Base-by-base conservation (phyloP, 2,113 vertebrate species). In the Lagopus muta region DNA sequence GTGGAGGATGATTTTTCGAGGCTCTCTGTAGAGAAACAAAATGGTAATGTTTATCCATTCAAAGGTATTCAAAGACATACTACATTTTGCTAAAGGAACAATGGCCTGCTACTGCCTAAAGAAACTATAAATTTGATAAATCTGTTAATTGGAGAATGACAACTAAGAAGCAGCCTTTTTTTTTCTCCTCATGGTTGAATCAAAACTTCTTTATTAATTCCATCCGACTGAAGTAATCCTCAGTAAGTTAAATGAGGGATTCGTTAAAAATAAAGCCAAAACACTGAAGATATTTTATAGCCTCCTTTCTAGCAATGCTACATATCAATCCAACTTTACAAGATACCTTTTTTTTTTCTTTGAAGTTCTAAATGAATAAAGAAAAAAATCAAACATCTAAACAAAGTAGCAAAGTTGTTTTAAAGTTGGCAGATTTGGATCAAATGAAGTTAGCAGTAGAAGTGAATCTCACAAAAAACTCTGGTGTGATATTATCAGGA, bases 1-100 rank as follows among this genome's bases (percentile, higher is more conserved):
- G 97, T 99, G 98, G 70, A 99, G 98, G 71, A 99, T 98, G 10
- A 99, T 98, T 98, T 99, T 99, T 90, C 99, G 98, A 82, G 99
- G 99, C 76, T 99, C 99, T 97, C 99, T 99, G 98, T 88, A 55
- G 4, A 97, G 93, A 98, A 97, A 98, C 86, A 98, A 97, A 95
- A 94, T 8, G 1, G 40, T 36, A 82, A 87, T 38, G 57, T 73
- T 93, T 64, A 95, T 47, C 73, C 58, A 65, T 20, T 88, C 57
- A 74, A 71, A 52, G 11, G 32, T 62, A 21, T 43, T 43, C 15
- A 43, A 43, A 43, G 42, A n/a, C 13, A 30, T 10, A 13, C 4
- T 55, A 1, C 4, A 28, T 74, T 82, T 76, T 45, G 6, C 66
- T 67, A 76, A 78, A 79, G 47, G 67, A 34, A 47, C 19, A 42